These are phyloP conservation scores for Poecilia gillii DNA, from an alignment of 2,797 vertebrate genomes.

Conservation along the genomic window DNA sequence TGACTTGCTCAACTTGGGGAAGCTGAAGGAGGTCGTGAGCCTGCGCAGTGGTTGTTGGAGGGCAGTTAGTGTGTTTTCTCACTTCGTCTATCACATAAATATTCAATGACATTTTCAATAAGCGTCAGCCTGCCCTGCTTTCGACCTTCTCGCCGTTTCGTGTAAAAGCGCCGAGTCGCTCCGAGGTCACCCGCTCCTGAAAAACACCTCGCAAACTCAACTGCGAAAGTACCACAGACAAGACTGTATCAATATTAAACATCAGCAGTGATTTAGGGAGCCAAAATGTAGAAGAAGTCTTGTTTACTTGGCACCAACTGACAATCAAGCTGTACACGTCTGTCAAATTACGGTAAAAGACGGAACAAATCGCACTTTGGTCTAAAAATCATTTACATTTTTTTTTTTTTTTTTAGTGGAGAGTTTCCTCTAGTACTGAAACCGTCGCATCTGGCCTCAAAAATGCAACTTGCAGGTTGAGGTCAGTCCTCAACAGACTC, in stretches of 20 bases:
- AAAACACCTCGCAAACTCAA: slow-evolving; percentile 21
- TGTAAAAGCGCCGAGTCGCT: slow-evolving; percentile 11
- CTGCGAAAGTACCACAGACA: slow-evolving; percentile 18
- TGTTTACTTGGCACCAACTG: neutral
- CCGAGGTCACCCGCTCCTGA: slow-evolving; percentile 7
- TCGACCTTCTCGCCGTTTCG: slow-evolving; percentile 7
- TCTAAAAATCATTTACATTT: neutral
- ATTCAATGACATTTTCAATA: slow-evolving; percentile 7
- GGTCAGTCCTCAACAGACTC: neutral
- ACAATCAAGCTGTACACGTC: neutral
- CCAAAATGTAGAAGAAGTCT: neutral
- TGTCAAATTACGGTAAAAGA: neutral
- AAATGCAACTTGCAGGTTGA: neutral
- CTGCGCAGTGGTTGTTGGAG: neutral
- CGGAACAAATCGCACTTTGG: neutral
- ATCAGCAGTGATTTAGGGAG: slow-evolving; percentile 13
- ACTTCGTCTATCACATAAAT: slow-evolving; percentile 10
- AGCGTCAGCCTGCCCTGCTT: neutral
- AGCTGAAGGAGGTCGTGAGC: neutral
- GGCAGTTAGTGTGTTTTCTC: neutral
- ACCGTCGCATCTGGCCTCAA: neutral
- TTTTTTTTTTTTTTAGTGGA: no score
- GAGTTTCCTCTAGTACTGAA: neutral
- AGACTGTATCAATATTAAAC: neutral
- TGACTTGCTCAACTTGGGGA: neutral